Evolutionary conservation across 64 coral and sea anemone genomes (phyloP), one percentile per base, ranked within the genome.

Genomic region (Stylophora pistillata): DNA sequence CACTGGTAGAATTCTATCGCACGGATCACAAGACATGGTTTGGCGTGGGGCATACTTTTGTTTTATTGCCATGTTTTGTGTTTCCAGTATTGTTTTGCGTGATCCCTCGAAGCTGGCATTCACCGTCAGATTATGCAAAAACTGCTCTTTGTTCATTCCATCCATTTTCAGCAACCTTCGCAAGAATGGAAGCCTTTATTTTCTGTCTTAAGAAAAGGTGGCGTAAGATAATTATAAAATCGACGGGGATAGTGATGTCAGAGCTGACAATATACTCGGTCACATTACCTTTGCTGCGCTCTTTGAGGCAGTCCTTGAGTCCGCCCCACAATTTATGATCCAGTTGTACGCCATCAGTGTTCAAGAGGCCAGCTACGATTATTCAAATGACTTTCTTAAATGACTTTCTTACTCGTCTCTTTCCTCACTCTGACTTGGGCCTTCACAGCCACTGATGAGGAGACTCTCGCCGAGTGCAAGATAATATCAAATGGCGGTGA

Each of bases 11-110:
- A n/a, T n/a, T n/a, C n/a, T n/a, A n/a, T n/a, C n/a, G n/a, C n/a
- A 73, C 3, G 17, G 85, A 56, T 76, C 85, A 87, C 71, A 87
- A 55, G 53, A 87, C 71, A 30, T 87, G 85, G 85, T 87, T 87
- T 56, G 53, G 9, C 15, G 71, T 87, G 57, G 85, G 85, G 15
- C 27, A 59, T 5, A 20, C 25, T n/a, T 74, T 87, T 56, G 25
- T 87, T 25, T 21, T 87, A 15, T 76, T 74, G 25, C 85, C 85
- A 0, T 87, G 85, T 29, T 21, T 87, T 10, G 37, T 75, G n/a
- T 87, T 31, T 29, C 16, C 74, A 23, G 20, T 58, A 29, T 18
- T 31, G 25, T 34, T 30, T 11, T 23, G 23, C 57, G 12, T 86
- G 5, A n/a, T 73, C 1, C n/a, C n/a, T n/a, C n/a, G n/a, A n/a